phyloP scores from a whole-genome alignment of 1,140 invertebrate genomes.

The Drosophila sulfurigaster region DNA sequence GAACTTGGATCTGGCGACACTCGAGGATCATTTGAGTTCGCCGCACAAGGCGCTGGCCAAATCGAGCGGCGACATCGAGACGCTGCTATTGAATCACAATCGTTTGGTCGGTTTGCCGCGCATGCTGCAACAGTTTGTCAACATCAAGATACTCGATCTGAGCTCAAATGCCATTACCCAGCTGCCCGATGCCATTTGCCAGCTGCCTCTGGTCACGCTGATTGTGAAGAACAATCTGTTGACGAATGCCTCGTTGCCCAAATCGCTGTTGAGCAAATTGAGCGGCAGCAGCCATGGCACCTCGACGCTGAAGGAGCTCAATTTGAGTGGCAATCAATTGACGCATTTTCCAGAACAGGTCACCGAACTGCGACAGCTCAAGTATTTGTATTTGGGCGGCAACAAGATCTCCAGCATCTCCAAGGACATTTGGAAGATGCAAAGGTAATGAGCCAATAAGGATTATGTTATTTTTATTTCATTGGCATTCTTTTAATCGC shows the following conservation, averaged over 20 bases:
- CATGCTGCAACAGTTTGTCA: conserved; percentile 88
- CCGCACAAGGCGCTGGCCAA: conserved; percentile 86
- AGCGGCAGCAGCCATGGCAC: conserved; percentile 12
- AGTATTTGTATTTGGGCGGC: conserved; percentile 95
- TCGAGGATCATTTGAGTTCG: conserved; percentile 85
- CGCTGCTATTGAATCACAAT: conserved; percentile 90
- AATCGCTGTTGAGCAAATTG: conserved; percentile 86
- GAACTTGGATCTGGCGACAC: conserved; percentile 86
- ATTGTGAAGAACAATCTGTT: conserved; percentile 95
- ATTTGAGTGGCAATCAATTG: conserved; percentile 96
- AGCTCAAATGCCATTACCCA: conserved; percentile 93
- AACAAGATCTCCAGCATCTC: conserved; percentile 94
- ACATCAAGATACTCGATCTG: conserved; percentile 92
- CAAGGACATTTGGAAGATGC: conserved; percentile 92
- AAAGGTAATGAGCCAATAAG: conserved; percentile 86
- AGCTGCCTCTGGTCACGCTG: conserved; percentile 89
- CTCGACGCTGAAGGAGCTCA: conserved; percentile 91
- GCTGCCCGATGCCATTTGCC: conserved; percentile 90
- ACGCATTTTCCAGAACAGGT: conserved; percentile 94
- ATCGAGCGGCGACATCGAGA: conserved; percentile 87
- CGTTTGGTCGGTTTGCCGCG: conserved; percentile 86
- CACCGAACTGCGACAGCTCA: conserved; percentile 90
- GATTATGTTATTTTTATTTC: background rate
- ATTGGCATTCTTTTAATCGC: background rate
- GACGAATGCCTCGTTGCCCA: conserved; percentile 92